These are phyloP conservation scores for Ceratina calcarata DNA, from an alignment of 1,140 invertebrate genomes.

Conservation along the genomic window DNA sequence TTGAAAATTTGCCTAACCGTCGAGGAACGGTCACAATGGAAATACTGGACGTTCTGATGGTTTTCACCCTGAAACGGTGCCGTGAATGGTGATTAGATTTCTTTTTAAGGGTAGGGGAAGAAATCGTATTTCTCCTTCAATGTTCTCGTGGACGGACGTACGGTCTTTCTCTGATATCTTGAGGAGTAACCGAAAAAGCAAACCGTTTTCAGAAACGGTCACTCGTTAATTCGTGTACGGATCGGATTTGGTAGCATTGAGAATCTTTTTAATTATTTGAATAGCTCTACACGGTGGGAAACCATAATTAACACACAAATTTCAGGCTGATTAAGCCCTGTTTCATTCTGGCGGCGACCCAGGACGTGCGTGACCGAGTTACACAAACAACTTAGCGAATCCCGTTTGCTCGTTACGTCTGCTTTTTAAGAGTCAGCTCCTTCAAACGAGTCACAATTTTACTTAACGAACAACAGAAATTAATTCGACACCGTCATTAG, in stretches of 20 bases:
- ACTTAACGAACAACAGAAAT: background rate
- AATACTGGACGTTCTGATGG: conserved; percentile 2
- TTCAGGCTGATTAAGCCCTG: conserved; percentile 9
- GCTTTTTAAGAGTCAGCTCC: background rate
- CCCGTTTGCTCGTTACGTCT: background rate
- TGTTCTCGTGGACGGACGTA: background rate
- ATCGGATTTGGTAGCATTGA: background rate
- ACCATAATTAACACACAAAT: background rate
- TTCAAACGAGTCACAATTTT: background rate
- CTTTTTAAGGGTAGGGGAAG: background rate
- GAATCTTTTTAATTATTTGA: background rate
- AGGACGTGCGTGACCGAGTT: background rate
- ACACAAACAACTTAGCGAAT: background rate
- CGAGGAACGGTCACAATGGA: conserved; percentile 23
- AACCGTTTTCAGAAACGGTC: too few species aligned
- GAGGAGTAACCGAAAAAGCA: too few species aligned
- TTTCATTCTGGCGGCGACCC: background rate
- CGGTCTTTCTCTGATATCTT: too few species aligned
- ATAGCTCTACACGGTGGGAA: background rate
- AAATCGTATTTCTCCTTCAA: background rate
- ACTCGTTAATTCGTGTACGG: too few species aligned
- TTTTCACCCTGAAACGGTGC: background rate
- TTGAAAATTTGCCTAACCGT: conserved; percentile 78
- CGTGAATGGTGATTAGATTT: conserved; percentile 17
- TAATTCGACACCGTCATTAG: background rate